These are phyloP conservation scores for Scyliorhinus canicula DNA, from an alignment of 2,797 vertebrate species.

Conservation along the genomic window DNA sequence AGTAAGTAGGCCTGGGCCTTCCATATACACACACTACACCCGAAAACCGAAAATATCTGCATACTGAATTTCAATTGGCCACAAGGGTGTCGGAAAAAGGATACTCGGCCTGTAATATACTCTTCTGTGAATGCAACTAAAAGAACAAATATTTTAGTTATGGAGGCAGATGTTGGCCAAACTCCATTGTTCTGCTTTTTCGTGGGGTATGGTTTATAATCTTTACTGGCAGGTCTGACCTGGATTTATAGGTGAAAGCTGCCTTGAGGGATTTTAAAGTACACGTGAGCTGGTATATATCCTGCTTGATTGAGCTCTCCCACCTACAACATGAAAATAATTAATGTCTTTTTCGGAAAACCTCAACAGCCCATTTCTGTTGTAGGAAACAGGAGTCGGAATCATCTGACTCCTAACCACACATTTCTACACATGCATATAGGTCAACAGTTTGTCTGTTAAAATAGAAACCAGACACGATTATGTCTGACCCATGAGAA, in stretches of 20 bases:
- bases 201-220: background rate
- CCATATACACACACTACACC: no score
- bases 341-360: background rate
- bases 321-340: background rate
- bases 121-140: background rate
- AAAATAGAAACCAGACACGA: background rate
- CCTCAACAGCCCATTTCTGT: background rate
- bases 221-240: background rate
- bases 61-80: no score
- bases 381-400: background rate
- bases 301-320: background rate
- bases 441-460: background rate
- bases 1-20: no score
- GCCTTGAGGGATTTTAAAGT: background rate
- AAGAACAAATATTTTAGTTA: background rate
- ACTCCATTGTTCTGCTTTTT: background rate
- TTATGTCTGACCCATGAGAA: background rate
- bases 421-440: background rate
- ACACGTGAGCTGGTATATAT: background rate
- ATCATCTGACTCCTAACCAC: background rate
- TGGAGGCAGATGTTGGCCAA: background rate
- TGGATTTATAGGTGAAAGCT: background rate
- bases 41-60: no score
- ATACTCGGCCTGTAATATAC: background rate
- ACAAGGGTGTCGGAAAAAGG: no score